phyloP scores from a whole-genome alignment of 2,113 vertebrate species.

The Manacus vitellinus region DNA sequence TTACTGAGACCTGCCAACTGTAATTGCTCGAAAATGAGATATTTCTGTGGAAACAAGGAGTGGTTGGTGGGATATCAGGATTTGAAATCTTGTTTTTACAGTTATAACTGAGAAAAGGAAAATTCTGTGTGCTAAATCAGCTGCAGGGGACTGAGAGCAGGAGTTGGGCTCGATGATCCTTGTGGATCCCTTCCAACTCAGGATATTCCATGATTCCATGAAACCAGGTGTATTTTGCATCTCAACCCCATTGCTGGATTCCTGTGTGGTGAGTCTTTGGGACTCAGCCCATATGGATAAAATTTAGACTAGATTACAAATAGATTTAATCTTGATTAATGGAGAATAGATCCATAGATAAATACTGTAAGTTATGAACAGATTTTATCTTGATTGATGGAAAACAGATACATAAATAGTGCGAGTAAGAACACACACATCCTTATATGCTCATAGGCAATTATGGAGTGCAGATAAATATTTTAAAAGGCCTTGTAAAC shows the following conservation, averaged over 20 bases:
- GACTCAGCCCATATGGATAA: background rate
- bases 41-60: background rate
- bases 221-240: background rate
- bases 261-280: fast-evolving
- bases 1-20: background rate
- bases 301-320: background rate
- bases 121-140: background rate
- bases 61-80: background rate
- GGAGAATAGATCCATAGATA: background rate
- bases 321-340: background rate
- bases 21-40: background rate
- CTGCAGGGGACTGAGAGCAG: background rate
- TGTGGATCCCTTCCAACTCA: background rate
- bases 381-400: background rate
- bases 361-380: background rate
- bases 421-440: background rate
- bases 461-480: background rate
- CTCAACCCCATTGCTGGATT: background rate
- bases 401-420: background rate
- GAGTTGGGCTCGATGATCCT: background rate
- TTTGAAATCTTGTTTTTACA: background rate
- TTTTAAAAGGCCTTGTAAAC: background rate
- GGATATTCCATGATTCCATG: background rate
- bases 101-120: background rate
- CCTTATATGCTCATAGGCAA: background rate